phyloP scores from a whole-genome alignment of 2,113 vertebrate species.

The Orycteropus afer region DNA sequence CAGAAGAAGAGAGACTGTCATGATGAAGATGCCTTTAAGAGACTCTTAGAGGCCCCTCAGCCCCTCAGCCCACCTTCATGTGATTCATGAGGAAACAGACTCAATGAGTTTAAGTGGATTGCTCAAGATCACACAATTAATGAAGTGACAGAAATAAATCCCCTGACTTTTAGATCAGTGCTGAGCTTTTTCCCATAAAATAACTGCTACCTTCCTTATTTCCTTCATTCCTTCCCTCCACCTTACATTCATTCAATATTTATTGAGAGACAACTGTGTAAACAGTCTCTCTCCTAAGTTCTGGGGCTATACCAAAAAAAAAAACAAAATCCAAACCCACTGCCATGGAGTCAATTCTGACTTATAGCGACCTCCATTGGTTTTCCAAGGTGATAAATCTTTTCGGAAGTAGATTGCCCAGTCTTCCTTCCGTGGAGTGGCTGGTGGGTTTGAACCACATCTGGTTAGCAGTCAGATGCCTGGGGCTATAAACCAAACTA shows the following conservation, averaged over 20 bases:
- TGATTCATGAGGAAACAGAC: background rate
- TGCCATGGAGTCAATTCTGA: no score
- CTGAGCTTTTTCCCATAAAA: background rate
- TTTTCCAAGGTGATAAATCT: no score
- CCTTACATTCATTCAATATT: background rate
- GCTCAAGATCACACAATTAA: background rate
- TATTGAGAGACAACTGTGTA: background rate
- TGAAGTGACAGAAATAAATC: background rate
- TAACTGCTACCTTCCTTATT: background rate
- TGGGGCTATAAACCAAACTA: no score
- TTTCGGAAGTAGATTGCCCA: no score
- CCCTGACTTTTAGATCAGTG: background rate
- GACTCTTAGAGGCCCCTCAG: background rate
- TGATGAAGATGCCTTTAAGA: background rate
- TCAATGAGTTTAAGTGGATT: background rate
- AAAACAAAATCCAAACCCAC: background rate
- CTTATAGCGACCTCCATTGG: no score
- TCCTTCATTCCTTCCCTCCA: background rate
- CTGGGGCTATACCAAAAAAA: background rate
- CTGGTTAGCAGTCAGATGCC: no score
- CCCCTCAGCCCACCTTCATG: background rate
- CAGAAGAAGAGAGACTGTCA: background rate
- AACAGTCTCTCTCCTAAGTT: background rate
- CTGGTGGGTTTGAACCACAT: no score
- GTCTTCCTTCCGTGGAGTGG: no score